Evolutionary conservation across 2,888 invertebrate species (phyloP).

Genomic region (Strigamia transsilvanica): DNA sequence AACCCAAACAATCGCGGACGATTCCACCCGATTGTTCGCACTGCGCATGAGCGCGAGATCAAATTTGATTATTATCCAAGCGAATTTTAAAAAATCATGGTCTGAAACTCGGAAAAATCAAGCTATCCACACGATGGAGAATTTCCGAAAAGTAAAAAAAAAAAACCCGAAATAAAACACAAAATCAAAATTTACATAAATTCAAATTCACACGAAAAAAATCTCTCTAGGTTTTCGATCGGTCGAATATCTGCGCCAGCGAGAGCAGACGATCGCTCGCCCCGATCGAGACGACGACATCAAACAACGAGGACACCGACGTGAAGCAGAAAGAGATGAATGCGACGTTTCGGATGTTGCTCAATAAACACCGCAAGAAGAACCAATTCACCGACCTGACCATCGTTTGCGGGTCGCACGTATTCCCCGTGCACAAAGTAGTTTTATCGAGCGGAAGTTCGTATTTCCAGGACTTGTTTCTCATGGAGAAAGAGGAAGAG

Average conservation of each 20-base stretch:
- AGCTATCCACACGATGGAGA: not conserved
- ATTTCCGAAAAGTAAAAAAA: conserved; percentile 9
- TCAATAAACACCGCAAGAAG: conserved; percentile 32
- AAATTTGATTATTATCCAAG: not conserved
- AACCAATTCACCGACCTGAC: conserved; percentile 36
- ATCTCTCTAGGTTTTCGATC: conserved; percentile 20
- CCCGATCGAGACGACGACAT: not conserved
- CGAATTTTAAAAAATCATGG: not conserved
- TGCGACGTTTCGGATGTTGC: conserved; percentile 7
- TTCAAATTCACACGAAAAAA: no score
- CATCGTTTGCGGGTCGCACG: conserved; percentile 21
- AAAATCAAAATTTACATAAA: no score
- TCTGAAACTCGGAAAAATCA: no score
- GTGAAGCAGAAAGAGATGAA: conserved; percentile 11
- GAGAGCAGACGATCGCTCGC: not conserved
- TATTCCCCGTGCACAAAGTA: conserved; percentile 50
- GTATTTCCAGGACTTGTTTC: conserved; percentile 36
- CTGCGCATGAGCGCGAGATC: not conserved
- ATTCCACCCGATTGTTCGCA: not conserved
- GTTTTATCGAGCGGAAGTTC: conserved; percentile 25
- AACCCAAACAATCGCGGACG: not conserved
- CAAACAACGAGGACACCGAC: not conserved
- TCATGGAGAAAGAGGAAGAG: conserved; percentile 1
- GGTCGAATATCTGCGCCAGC: not conserved
- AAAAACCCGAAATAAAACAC: no score